phyloP scores from a whole-genome alignment of 2,888 invertebrate genomes.

The Dexiosoma caninum region DNA sequence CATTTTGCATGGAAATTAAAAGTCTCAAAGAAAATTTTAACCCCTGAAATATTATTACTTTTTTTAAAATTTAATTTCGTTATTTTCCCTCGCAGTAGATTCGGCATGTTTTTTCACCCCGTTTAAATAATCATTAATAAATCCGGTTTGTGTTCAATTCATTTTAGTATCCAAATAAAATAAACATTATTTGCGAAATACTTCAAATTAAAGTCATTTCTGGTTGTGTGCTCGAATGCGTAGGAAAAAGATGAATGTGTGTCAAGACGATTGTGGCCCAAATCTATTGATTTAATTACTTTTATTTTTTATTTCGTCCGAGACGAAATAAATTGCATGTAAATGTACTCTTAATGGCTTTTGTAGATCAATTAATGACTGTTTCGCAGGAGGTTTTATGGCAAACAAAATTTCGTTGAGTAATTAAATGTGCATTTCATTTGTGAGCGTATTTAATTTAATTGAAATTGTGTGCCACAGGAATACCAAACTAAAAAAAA shows the following conservation, averaged over 20 bases:
- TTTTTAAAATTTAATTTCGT: no score
- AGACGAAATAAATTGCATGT: neutral
- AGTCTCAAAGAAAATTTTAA: no score
- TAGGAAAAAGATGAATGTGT: slow-evolving; percentile 12
- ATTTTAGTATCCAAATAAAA: slow-evolving; percentile 6
- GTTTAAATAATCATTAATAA: neutral
- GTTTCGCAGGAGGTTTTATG: neutral
- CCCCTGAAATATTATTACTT: no score
- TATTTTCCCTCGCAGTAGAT: no score
- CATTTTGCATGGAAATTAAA: no score
- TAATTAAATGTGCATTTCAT: neutral
- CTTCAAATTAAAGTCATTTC: neutral
- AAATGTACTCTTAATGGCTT: neutral
- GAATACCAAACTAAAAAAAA: neutral
- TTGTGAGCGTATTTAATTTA: neutral
- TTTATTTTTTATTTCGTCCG: neutral
- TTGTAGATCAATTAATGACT: neutral
- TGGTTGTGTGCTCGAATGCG: neutral
- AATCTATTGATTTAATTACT: slow-evolving; percentile 53
- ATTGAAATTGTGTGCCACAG: neutral
- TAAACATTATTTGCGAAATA: slow-evolving; percentile 2
- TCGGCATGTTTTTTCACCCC: no score
- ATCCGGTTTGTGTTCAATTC: slow-evolving; percentile 22
- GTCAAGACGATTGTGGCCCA: slow-evolving; percentile 45
- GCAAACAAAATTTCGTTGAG: neutral